Evolutionary conservation across 2,888 invertebrate genomes (phyloP).

Genomic region (Morinoia aosen): DNA sequence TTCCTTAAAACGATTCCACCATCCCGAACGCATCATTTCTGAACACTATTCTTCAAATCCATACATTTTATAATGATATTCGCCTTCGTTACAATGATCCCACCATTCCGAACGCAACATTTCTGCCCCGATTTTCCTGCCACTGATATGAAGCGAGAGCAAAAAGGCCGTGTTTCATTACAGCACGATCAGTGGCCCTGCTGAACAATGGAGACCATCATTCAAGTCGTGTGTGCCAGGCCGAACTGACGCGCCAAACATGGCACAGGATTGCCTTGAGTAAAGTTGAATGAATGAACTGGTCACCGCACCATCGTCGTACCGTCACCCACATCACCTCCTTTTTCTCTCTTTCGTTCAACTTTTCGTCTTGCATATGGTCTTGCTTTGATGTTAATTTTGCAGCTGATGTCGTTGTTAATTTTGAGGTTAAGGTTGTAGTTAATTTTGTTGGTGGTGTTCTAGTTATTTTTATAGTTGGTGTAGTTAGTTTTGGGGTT

Average conservation of each 20-base stretch:
- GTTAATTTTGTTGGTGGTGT: not conserved
- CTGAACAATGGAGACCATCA: not conserved
- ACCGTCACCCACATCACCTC: not conserved
- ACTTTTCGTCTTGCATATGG: not conserved
- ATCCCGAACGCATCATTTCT: too few relatives aligned
- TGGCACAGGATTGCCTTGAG: not conserved
- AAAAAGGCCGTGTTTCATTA: not conserved
- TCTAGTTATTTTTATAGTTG: not conserved
- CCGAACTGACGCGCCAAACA: not conserved
- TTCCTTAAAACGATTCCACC: too few relatives aligned
- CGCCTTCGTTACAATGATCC: too few relatives aligned
- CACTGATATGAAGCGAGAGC: too few relatives aligned
- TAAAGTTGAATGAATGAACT: conserved; percentile 14
- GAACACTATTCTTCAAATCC: too few relatives aligned
- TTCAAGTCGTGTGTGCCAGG: not conserved
- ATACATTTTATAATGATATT: too few relatives aligned
- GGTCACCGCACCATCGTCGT: not conserved
- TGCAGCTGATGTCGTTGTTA: not conserved
- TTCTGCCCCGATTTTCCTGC: too few relatives aligned
- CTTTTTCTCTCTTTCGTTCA: not conserved
- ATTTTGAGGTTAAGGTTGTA: not conserved
- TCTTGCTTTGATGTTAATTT: not conserved
- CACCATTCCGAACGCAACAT: too few relatives aligned
- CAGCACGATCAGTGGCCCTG: not conserved
- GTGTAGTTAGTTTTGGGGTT: too few relatives aligned